Base-by-base conservation (phyloP, 2,113 vertebrate species). In the Rana temporaria region DNA sequence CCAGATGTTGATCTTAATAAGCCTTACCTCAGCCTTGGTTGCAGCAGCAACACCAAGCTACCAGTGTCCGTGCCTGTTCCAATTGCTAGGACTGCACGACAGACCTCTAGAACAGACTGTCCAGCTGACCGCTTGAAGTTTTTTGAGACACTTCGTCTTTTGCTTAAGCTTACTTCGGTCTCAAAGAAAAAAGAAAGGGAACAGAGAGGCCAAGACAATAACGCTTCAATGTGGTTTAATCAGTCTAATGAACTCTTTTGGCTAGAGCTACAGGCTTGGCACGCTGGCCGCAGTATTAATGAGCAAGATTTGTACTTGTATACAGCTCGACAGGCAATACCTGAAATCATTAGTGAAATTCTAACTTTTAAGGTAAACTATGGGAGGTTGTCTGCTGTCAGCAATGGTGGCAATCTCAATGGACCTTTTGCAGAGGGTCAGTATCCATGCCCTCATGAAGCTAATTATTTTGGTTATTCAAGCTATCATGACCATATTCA, bases 131-230 rank as follows among this genome's bases (percentile, higher is more conserved):
- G 98, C 34, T 90, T 99, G 70, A 99, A 99, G 88, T 99, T 99
- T 88, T 99, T 99, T 87, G 98, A 99, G 92, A 99, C 98, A 18
- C 87, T 99, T 64, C 94, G 97, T 73, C 94, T 99, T 89, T 91
- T 99, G 85, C 95, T 99, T 84, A 98, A 98, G 90, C 97, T 99
- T 88, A 99, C 98, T 67, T 99, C 98, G 89, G 97, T 99, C 91
- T 99, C 98, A 3, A 99, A 99, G 92, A 99, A 96, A 92, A 99
- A 99, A 90, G 98, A 99, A 91, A 96, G 96, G 88, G 98, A 99
- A 87, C 98, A 99, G 87, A 94, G 97, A 38, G 96, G 96, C 48
- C 94, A 96, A 81, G 97, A 99, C 85, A 98, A 93, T 88, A 96
- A 94, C 0, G 94, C 96, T 82, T 95, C 94, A 79, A 95, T 97